Base-by-base conservation (phyloP, 2,888 invertebrate species). In the Tetheella fluctuosa region DNA sequence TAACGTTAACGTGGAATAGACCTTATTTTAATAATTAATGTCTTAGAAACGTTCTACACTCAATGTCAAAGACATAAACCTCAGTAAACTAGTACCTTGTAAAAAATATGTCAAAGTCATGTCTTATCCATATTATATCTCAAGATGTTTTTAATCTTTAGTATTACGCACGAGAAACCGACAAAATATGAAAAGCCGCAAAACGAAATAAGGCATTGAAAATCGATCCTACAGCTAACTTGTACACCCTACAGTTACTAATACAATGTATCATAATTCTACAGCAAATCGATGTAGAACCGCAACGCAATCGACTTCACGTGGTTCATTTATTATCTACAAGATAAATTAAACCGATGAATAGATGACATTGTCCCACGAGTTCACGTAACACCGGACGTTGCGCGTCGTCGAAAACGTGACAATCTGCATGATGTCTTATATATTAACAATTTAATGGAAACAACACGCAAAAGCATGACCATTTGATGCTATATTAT, bases 21-120 rank as follows among this genome's bases (percentile, higher is more conserved):
- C 5, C 48, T 1, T 20, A 48, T 48, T 48, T 42, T 48, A 48
- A 48, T 48, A 48, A 48, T 17, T 7, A 10, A 8, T 48, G 20
- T 48, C 20, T 48, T 1, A 48, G 20, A 48, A 48, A 17, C 2
- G 20, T 48, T 20, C 17, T 20, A 48, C 20, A 20, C 48, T 48
- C 48, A 48, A 48, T 48, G 48, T 48, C 48, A 48, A 48, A 48
- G 10, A 1, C 48, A 48, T 48, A 48, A 48, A 48, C 48, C 20
- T 48, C 20, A 48, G 48, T 48, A 10, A 48, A 48, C 20, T 48
- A 20, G 13, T 13, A 34, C 42, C 42, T 42, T 42, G 42, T 20
- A 20, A 48, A 7, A 20, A 48, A 48, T 10, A 48, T 20, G 17
- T 20, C 48, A 48, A 15, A 39, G 42, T 17, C n/a, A 42, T 17